phyloP scores from a whole-genome alignment of 1,140 invertebrate species.

The Pectinophora gossypiella region DNA sequence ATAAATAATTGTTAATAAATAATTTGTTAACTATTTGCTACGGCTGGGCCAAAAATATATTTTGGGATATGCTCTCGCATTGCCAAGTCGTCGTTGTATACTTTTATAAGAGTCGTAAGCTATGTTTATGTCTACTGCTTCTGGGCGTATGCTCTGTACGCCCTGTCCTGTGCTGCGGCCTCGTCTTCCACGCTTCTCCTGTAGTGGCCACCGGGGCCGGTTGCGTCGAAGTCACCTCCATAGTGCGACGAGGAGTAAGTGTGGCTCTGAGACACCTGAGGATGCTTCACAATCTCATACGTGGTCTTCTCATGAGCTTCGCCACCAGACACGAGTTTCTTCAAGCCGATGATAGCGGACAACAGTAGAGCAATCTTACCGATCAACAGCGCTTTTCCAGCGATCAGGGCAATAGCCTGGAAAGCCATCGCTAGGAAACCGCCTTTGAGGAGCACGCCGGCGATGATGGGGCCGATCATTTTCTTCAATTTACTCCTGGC shows the following conservation, averaged over 20 bases:
- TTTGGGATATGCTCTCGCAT: slow-evolving; percentile 12
- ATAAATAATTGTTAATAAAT: background rate
- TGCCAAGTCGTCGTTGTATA: slow-evolving; percentile 42
- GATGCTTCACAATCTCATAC: slow-evolving; percentile 90
- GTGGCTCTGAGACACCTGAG: slow-evolving; percentile 85
- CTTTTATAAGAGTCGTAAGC: slow-evolving; percentile 59
- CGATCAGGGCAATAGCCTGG: slow-evolving; percentile 83
- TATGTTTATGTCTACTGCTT: slow-evolving; percentile 41
- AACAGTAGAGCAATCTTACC: slow-evolving; percentile 86
- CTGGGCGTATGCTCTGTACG: slow-evolving; percentile 74
- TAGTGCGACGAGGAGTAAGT: slow-evolving; percentile 85
- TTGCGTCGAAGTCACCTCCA: slow-evolving; percentile 78
- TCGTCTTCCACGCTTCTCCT: slow-evolving; percentile 78
- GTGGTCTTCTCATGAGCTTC: slow-evolving; percentile 85
- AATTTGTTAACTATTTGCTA: background rate
- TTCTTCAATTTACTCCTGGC: slow-evolving; percentile 77
- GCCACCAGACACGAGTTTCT: slow-evolving; percentile 80
- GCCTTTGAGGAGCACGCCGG: slow-evolving; percentile 81
- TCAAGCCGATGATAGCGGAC: slow-evolving; percentile 84
- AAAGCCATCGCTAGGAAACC: slow-evolving; percentile 83
- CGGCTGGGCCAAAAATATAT: too few relatives aligned
- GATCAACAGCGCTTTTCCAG: slow-evolving; percentile 83
- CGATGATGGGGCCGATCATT: slow-evolving; percentile 76
- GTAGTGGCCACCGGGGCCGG: slow-evolving; percentile 77
- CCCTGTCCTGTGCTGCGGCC: slow-evolving; percentile 76